These are phyloP conservation scores for Tyria jacobaeae DNA, from an alignment of 2,888 invertebrate genomes.

Conservation along the genomic window DNA sequence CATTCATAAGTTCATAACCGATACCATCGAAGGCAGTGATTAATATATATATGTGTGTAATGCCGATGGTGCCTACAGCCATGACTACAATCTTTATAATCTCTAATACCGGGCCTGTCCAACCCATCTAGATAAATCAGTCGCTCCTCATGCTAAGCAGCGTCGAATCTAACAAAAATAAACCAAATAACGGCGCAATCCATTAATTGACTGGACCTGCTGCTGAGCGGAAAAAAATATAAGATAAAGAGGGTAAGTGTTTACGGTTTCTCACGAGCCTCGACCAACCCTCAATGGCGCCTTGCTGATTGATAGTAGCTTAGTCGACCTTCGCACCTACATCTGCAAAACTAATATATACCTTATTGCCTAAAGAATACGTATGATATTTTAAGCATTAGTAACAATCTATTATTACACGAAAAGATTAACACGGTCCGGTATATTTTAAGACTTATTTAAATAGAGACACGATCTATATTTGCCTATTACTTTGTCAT, in stretches of 20 bases:
- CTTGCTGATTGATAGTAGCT: constrained; percentile 85
- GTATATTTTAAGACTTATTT: constrained; percentile 42
- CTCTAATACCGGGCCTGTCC: constrained; percentile 76
- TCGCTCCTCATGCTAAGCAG: constrained; percentile 76
- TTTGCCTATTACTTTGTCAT: constrained; percentile 31
- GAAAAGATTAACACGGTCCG: constrained; percentile 41
- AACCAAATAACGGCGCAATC: constrained; percentile 83
- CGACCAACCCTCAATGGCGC: constrained; percentile 86
- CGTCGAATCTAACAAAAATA: constrained; percentile 73
- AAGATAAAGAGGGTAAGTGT: constrained; percentile 85
- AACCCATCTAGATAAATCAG: constrained; percentile 80
- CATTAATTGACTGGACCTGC: constrained; percentile 85
- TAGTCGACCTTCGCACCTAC: constrained; percentile 76
- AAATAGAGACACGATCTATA: constrained; percentile 38
- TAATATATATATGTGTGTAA: not conserved
- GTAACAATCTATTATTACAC: constrained; percentile 44
- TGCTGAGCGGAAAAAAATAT: constrained; percentile 82
- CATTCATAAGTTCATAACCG: not conserved
- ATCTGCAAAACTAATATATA: constrained; percentile 46
- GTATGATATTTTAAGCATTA: constrained; percentile 37
- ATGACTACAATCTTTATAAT: constrained; percentile 57
- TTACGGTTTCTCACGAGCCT: constrained; percentile 85
- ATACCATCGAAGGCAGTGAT: not conserved
- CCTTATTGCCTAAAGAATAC: constrained; percentile 48
- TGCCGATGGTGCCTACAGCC: not conserved